phyloP scores from a whole-genome alignment of 2,888 invertebrate genomes.

The Molorchus minor region DNA sequence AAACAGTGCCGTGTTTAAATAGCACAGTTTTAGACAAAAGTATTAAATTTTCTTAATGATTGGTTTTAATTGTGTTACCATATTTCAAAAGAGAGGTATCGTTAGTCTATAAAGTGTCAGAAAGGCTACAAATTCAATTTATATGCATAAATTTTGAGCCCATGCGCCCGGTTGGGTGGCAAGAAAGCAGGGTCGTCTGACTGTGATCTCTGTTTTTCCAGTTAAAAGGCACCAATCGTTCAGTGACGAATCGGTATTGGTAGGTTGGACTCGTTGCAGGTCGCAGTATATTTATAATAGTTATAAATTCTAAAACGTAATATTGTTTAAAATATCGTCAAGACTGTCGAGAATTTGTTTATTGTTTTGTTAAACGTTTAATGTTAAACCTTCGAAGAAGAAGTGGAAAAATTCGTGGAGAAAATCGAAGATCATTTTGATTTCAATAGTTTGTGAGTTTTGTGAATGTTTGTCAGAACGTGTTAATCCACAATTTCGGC shows the following conservation, averaged over 20 bases:
- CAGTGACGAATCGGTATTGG: too few species aligned
- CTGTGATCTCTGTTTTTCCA: slow-evolving; percentile 12
- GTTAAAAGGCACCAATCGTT: too few species aligned
- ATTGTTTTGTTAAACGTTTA: slow-evolving; percentile 15
- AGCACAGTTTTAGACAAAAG: background rate
- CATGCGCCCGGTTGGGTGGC: slow-evolving; percentile 5
- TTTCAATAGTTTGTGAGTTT: slow-evolving; percentile 8
- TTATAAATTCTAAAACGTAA: too few species aligned
- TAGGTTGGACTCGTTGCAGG: slow-evolving; percentile 24
- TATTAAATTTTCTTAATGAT: too few species aligned
- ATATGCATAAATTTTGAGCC: slow-evolving; percentile 27
- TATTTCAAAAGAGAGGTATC: too few species aligned
- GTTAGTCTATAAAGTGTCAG: too few species aligned
- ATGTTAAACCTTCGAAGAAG: slow-evolving; percentile 15
- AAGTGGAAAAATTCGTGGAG: slow-evolving; percentile 7
- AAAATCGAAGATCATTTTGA: slow-evolving; percentile 8
- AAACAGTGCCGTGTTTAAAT: slow-evolving; percentile 9
- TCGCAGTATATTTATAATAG: slow-evolving; percentile 20
- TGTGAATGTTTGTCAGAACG: slow-evolving; percentile 22
- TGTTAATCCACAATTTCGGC: slow-evolving; percentile 37
- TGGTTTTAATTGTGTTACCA: too few species aligned
- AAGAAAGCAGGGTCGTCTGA: slow-evolving; percentile 14
- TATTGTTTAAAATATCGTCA: slow-evolving; percentile 20
- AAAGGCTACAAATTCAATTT: slow-evolving; percentile 18
- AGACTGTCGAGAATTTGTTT: slow-evolving; percentile 11